Base-by-base conservation (phyloP, 1,140 invertebrate species). In the Trichonephila inaurata region DNA sequence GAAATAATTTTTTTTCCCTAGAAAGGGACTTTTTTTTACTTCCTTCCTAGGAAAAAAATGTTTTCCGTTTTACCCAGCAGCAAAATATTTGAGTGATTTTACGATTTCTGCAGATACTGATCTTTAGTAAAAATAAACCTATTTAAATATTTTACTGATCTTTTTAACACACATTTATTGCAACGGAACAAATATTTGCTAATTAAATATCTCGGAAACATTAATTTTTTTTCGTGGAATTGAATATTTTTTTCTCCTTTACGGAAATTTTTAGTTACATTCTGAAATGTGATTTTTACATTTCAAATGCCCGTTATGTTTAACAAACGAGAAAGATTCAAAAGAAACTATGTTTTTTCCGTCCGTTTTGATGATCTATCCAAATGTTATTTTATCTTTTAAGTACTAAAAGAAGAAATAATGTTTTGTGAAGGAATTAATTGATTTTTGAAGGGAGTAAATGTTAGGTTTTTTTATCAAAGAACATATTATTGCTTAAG, bases 41-140 rank as follows among this genome's bases (percentile, higher is more conserved):
- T 14, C 24, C 66, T 69, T 69, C 66, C 24, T 40, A 40, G 51
- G 51, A 10, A 51, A 51, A 51, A 51, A 18, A 33, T 18, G 4
- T 40, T 33, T 77, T 40, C 66, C 18, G 72, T 77, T 40, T 77
- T 33, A 77, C 72, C 33, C 72, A 33, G 16, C 28, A 77, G 72
- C 28, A 77, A 77, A 77, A 77, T 77, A 77, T 77, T 40, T 77
- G 72, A 77, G 72, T 33, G 72, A 77, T 28, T 69, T 69, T 69
- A 24, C n/a, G 24, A 69, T 77, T 33, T 77, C 14, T 77, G 18
- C 16, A 28, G 33, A 40, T 33, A 77, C 72, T 33, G 72, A 77
- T 77, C 72, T 18, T 77, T 6, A 77, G 33, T 1, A 40, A 77
- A 33, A 77, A 28, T 72, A 3, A 33, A 33, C 33, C 24, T 77